phyloP scores from a whole-genome alignment of 2,888 invertebrate species.

The Pocota personata region DNA sequence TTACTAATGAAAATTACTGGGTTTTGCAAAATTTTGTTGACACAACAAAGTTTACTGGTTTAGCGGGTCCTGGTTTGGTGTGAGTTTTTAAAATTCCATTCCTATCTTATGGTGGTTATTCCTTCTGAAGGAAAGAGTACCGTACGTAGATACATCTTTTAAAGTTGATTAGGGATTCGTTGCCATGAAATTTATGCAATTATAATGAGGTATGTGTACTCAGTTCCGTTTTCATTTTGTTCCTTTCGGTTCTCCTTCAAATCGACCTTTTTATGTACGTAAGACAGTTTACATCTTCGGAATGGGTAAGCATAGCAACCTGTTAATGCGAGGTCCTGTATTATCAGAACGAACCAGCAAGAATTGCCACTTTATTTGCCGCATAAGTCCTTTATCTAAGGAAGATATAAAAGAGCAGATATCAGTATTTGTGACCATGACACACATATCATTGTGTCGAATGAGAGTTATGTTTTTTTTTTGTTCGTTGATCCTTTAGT shows the following conservation, averaged over 20 bases:
- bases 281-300: not conserved
- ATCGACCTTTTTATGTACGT: not conserved
- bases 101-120: not conserved
- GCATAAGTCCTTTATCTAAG: not conserved
- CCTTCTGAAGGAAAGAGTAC: not conserved
- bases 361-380: not conserved
- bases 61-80: not conserved
- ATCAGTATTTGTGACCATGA: conserved; percentile 13
- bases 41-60: not conserved
- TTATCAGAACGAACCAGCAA: not conserved
- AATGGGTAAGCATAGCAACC: not conserved
- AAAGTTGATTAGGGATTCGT: conserved; percentile 41
- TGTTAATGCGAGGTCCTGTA: not conserved
- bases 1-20: conserved; percentile 5
- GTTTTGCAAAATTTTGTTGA: not conserved
- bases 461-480: not conserved
- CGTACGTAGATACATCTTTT: not conserved
- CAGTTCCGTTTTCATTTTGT: not conserved
- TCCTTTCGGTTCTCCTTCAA: not conserved
- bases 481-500: not conserved
- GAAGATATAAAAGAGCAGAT: not conserved
- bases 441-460: conserved; percentile 2
- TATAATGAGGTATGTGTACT: conserved; percentile 13
- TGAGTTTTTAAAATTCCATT: not conserved
- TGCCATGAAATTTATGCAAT: conserved; percentile 35